A percentile compares a stretch with the other conserved stretches of the same genome.
These are phyloP conservation scores for Microtus montanus DNA, from an alignment of 2,113 vertebrate species.

Conservation along the genomic window DNA sequence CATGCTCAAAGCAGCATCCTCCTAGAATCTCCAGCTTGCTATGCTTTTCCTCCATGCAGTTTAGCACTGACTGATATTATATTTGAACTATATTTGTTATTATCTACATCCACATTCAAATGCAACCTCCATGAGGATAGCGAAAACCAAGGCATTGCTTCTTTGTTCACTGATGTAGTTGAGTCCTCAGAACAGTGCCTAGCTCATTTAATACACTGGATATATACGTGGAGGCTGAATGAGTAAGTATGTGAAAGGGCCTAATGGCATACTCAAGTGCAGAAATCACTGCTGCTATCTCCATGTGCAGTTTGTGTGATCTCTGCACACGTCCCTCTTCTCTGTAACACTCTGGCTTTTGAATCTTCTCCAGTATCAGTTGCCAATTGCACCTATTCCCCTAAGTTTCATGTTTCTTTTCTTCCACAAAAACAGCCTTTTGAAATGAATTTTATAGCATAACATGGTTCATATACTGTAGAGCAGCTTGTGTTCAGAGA, in stretches of 20 bases:
- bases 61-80: slow-evolving; percentile 5
- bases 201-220: background rate
- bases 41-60: slow-evolving; percentile 19
- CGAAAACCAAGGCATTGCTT: background rate
- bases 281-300: background rate
- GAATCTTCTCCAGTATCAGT: background rate
- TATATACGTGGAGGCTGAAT: background rate
- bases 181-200: background rate
- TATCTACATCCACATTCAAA: background rate
- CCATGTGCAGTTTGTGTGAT: background rate
- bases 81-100: background rate
- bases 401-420: background rate
- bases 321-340: background rate
- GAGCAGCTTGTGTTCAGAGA: background rate
- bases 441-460: background rate
- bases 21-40: background rate
- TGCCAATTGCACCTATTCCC: background rate
- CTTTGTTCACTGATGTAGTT: background rate
- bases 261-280: background rate
- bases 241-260: background rate
- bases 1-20: background rate
- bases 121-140: background rate
- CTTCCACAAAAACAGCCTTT: background rate
- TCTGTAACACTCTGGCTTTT: background rate
- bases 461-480: background rate